These are phyloP conservation scores for Liasis olivaceus DNA, from an alignment of 2,797 vertebrate genomes.

Conservation along the genomic window DNA sequence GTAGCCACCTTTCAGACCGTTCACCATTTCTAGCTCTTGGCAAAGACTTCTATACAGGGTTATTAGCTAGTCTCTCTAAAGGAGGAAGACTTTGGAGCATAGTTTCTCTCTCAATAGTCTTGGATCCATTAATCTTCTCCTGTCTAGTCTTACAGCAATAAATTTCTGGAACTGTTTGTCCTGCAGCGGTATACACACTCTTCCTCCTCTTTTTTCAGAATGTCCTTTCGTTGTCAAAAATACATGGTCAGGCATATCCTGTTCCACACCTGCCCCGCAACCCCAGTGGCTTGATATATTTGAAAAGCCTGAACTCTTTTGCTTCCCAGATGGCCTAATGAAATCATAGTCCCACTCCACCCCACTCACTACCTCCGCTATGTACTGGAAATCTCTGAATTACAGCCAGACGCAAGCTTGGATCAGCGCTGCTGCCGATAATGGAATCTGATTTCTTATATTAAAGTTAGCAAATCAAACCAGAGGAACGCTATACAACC, in stretches of 20 bases:
- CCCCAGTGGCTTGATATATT: background rate
- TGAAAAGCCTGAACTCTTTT: background rate
- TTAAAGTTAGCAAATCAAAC: background rate
- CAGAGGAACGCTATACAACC: background rate
- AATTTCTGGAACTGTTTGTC: background rate
- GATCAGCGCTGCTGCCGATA: background rate
- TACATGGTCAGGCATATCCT: background rate
- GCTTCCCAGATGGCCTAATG: slow-evolving; percentile 21
- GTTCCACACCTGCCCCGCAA: background rate
- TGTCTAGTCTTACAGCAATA: background rate
- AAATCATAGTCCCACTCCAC: background rate
- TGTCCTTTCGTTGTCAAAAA: background rate
- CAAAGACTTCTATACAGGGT: background rate
- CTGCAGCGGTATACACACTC: too few species aligned
- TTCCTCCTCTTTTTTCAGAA: background rate
- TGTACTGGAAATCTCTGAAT: background rate
- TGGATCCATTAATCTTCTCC: background rate
- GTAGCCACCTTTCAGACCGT: background rate
- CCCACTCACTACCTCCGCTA: background rate
- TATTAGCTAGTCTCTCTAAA: too few species aligned
- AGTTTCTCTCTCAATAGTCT: background rate
- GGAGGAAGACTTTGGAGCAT: too few species aligned
- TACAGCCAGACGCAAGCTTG: background rate
- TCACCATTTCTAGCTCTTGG: background rate
- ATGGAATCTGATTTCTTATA: slow-evolving; percentile 17